These are phyloP conservation scores for Kuschelorhynchus macadamiae DNA, from an alignment of 2,888 invertebrate species.

Conservation along the genomic window DNA sequence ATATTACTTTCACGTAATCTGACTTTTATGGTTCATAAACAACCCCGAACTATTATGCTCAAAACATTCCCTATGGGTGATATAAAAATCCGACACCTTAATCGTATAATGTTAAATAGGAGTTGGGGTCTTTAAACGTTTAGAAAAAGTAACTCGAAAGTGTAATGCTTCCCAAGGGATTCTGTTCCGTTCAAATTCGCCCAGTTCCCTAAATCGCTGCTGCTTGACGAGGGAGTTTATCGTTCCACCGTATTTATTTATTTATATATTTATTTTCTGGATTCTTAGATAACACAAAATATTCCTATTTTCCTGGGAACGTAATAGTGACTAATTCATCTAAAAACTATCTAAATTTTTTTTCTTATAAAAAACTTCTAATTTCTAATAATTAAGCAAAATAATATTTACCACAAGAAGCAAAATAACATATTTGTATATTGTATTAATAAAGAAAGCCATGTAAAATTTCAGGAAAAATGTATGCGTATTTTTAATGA, in stretches of 20 bases:
- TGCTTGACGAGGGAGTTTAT: conserved; percentile 17
- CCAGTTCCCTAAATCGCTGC: conserved; percentile 19
- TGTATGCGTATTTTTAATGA: too few relatives aligned
- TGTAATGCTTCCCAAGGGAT: conserved; percentile 21
- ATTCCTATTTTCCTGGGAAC: too few relatives aligned
- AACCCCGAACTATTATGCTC: conserved; percentile 62
- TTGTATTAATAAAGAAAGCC: too few relatives aligned
- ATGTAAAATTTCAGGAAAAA: too few relatives aligned
- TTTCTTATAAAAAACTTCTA: too few relatives aligned
- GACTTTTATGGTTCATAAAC: conserved; percentile 62
- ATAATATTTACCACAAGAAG: too few relatives aligned
- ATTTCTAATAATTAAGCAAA: too few relatives aligned
- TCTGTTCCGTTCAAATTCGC: conserved; percentile 11
- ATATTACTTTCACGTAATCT: conserved; percentile 15
- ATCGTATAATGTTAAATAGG: conserved; percentile 62
- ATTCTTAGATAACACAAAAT: conserved; percentile 9
- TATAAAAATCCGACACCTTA: conserved; percentile 62
- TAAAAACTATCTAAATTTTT: too few relatives aligned
- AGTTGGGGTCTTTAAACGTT: conserved; percentile 63
- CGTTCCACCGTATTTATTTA: background rate
- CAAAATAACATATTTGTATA: too few relatives aligned
- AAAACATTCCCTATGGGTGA: conserved; percentile 58
- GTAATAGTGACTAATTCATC: too few relatives aligned
- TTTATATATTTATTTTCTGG: conserved; percentile 9
- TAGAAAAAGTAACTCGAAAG: conserved; percentile 57